These are phyloP conservation scores for Rhombomys opimus DNA, from an alignment of 2,113 vertebrate genomes.

Conservation along the genomic window DNA sequence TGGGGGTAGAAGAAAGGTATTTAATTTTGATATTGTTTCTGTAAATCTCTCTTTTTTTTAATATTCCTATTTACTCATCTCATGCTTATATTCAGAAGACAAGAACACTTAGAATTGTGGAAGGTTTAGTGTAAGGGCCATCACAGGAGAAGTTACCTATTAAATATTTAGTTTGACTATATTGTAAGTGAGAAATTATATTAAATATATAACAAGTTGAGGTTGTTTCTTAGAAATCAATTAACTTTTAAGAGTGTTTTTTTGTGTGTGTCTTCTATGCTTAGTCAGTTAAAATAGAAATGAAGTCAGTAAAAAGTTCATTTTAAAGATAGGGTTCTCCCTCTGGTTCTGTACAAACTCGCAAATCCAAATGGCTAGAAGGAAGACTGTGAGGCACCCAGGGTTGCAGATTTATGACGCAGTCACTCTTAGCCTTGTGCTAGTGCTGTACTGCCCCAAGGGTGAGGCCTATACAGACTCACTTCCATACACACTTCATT, in stretches of 20 bases:
- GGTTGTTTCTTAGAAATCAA: not conserved
- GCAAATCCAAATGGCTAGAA: not conserved
- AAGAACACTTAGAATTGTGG: not conserved
- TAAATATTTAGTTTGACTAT: not conserved
- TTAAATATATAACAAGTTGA: not conserved
- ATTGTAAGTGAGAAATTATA: conserved; percentile 3
- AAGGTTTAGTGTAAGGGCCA: not conserved
- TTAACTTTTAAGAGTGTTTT: conserved; percentile 38
- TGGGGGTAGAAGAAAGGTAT: not conserved
- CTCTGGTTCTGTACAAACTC: not conserved
- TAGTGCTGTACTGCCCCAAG: not conserved
- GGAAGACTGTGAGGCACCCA: not conserved
- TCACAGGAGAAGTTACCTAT: not conserved
- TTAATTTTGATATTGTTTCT: not conserved
- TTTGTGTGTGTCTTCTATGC: not conserved
- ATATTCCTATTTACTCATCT: not conserved
- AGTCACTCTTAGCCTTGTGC: not conserved
- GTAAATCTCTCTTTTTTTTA: not conserved
- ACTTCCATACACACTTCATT: not conserved
- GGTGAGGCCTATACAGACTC: not conserved
- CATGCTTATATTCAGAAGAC: not conserved
- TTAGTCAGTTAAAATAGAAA: conserved; percentile 2
- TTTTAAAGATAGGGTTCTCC: not conserved
- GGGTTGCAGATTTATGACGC: not conserved
- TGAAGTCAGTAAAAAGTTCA: conserved; percentile 24